phyloP scores from a whole-genome alignment of 2,888 invertebrate species.

The Drosophila melanosoma region DNA sequence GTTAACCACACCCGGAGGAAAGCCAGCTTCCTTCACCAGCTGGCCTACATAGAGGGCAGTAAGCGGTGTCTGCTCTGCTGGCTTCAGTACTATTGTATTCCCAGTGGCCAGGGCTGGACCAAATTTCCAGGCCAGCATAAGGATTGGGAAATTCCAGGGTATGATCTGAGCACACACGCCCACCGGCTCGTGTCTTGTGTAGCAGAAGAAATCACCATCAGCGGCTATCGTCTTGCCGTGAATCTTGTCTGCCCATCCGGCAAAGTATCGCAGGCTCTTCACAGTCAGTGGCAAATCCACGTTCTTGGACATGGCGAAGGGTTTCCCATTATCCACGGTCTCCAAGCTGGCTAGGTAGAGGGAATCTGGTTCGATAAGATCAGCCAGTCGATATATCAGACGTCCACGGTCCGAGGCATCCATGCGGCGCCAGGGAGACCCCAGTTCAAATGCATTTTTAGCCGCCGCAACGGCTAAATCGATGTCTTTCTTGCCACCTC shows the following conservation, averaged over 20 bases:
- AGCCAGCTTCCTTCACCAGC: constrained; percentile 94
- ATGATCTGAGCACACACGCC: constrained; percentile 97
- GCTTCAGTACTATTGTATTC: constrained; percentile 94
- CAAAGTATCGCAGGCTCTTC: constrained; percentile 91
- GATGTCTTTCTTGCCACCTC: constrained; percentile 90
- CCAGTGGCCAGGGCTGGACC: constrained; percentile 92
- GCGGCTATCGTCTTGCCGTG: constrained; percentile 90
- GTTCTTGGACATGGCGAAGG: constrained; percentile 89
- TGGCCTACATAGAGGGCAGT: constrained; percentile 95
- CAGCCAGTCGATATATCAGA: constrained; percentile 91
- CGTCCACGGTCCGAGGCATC: constrained; percentile 93
- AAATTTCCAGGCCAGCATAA: constrained; percentile 98
- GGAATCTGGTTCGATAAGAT: constrained; percentile 91
- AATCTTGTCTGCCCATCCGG: constrained; percentile 96
- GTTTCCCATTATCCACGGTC: constrained; percentile 98
- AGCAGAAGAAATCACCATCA: constrained; percentile 92
- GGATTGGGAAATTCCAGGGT: constrained; percentile 96
- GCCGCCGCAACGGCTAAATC: constrained; percentile 93
- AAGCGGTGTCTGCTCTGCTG: constrained; percentile 97
- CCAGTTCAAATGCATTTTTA: constrained; percentile 89
- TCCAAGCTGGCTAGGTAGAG: constrained; percentile 94
- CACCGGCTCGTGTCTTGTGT: constrained; percentile 95
- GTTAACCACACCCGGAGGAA: constrained; percentile 96
- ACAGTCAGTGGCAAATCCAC: constrained; percentile 88
- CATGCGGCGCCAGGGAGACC: constrained; percentile 93